phyloP scores from a whole-genome alignment of 2,888 invertebrate genomes.

The Drosophila putrida region DNA sequence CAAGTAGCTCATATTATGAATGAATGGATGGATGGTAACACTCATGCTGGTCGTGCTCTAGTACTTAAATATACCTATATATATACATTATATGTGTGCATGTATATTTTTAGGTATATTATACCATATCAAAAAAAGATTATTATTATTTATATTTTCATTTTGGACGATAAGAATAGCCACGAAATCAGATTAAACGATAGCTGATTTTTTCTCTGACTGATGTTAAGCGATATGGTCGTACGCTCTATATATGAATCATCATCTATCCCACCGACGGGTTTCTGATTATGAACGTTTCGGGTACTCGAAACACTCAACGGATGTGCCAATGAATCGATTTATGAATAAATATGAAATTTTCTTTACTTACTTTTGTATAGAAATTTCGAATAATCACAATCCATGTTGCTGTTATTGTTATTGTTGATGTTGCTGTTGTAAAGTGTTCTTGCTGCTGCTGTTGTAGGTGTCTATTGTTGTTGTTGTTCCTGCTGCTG shows the following conservation, averaged over 20 bases:
- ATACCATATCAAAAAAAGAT: not conserved
- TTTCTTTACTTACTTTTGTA: slow-evolving; percentile 72
- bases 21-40: slow-evolving; percentile 21
- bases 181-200: slow-evolving; percentile 60
- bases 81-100: slow-evolving; percentile 4
- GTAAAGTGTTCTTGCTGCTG: not conserved
- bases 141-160: slow-evolving; percentile 9
- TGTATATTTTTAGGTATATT: slow-evolving; percentile 4
- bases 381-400: slow-evolving; percentile 74
- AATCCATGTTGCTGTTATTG: slow-evolving; percentile 56
- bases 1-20: slow-evolving; percentile 19
- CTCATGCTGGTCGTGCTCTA: slow-evolving; percentile 14
- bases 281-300: slow-evolving; percentile 35
- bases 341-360: not conserved
- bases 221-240: slow-evolving; percentile 54
- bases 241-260: slow-evolving; percentile 32
- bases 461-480: slow-evolving; percentile 17
- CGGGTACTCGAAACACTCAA: not conserved
- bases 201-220: slow-evolving; percentile 33
- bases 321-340: not conserved
- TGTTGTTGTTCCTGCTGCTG: slow-evolving; percentile 14
- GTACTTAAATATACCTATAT: slow-evolving; percentile 2
- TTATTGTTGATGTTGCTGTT: slow-evolving; percentile 12
- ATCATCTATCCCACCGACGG: too few relatives aligned
- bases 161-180: slow-evolving; percentile 49